These are phyloP conservation scores for Exephanes ischioxanthus DNA, from an alignment of 2,888 invertebrate species.

Conservation along the genomic window DNA sequence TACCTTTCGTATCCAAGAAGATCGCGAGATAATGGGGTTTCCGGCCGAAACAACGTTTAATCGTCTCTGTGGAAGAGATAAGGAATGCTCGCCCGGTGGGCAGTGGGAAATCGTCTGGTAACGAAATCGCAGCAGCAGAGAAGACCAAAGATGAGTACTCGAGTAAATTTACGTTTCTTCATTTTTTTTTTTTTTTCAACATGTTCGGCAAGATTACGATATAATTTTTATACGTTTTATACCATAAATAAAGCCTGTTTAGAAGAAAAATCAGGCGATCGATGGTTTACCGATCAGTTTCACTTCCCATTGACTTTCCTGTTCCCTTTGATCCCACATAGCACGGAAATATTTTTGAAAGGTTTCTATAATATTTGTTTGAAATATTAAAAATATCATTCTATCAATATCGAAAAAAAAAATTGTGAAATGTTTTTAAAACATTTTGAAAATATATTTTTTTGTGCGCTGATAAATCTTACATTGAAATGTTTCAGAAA, in stretches of 20 bases:
- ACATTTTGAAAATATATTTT: too few relatives aligned
- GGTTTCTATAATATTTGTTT: too few relatives aligned
- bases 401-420: too few relatives aligned
- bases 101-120: conserved; percentile 84
- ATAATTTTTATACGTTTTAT: conserved; percentile 25
- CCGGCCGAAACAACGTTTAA: conserved; percentile 94
- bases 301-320: conserved; percentile 82
- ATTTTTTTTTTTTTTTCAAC: conserved; percentile 8
- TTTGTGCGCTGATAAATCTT: too few relatives aligned
- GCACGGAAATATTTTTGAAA: too few relatives aligned
- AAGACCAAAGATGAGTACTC: conserved; percentile 27
- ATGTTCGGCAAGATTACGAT: conserved; percentile 26
- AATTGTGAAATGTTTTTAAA: too few relatives aligned
- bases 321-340: conserved; percentile 75
- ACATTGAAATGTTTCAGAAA: too few relatives aligned
- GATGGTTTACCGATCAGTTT: conserved; percentile 80
- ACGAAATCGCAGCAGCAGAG: conserved; percentile 75
- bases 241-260: conserved; percentile 27
- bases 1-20: conserved; percentile 98
- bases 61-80: conserved; percentile 89
- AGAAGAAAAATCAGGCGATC: conserved; percentile 29
- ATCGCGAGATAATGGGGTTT: conserved; percentile 97
- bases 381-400: too few relatives aligned
- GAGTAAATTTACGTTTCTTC: conserved; percentile 11
- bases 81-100: conserved; percentile 74